Evolutionary conservation across 2,797 vertebrate species (phyloP), one percentile per base, ranked within the genome.

Genomic region (Coregonus ussuriensis): DNA sequence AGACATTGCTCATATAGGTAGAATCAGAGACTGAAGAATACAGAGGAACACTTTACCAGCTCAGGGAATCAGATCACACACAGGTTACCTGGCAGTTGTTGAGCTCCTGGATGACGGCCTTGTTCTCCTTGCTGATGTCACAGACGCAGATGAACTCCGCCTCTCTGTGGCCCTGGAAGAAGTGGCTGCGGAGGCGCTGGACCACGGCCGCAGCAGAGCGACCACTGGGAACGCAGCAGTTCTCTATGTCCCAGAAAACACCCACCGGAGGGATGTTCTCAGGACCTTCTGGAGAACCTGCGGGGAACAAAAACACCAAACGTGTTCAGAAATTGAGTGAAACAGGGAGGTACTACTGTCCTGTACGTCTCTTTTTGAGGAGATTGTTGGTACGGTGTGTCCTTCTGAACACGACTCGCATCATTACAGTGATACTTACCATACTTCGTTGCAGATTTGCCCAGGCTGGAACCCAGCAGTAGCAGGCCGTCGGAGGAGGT

Each of bases 241-340:
- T 99, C 85, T 99, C 98, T 70, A 99, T 99, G 88, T 99, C 98
- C 98, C 98, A 99, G 87, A 99, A 99, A 69, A 99, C 98, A 33
- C 98, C 98, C 9, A 99, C 97, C 0, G 98, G 98, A 35, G 98
- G 97, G 75, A 98, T 92, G 73, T 96, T 96, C 86, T 99, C 98
- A 81, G 96, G 94, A 74, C 94, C 89, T 79, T 99, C 98, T 0
- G 95, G 90, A 78, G 96, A 95, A 25, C 96, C 97, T 99, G 86
- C 9, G 21, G 9, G 18, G 15, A 21, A 1, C 4, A 16, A n/a
- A 59, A 6, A 59, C n/a, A 59, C n/a, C 5, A 21, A 59, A 59
- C 0, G n/a, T 21, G 6, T 59, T 21, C 71, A 72, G 56, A 25
- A 18, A 25, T 14, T 25, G 3, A 62, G 1, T 9, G 15, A 15